A percentile compares a stretch with the other conserved stretches of the same genome.
phyloP scores from a whole-genome alignment of 2,113 vertebrate genomes.

The Parus major region DNA sequence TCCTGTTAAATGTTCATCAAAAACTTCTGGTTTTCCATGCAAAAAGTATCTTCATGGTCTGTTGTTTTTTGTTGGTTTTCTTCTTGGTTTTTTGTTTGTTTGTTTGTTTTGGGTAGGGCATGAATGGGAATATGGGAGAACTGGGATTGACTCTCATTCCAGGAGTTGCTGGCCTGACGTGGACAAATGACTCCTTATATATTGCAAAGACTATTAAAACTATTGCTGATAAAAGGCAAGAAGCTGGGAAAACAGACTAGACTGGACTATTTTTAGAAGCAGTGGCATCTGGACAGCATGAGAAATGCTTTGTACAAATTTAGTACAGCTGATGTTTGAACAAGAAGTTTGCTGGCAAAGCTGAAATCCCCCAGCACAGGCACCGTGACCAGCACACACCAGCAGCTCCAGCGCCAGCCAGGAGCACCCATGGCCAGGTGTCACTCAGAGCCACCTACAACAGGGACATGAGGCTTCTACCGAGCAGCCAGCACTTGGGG shows the following conservation, averaged over 20 bases:
- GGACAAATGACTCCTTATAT: background rate
- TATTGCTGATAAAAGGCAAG: constrained; percentile 16
- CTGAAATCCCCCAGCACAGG: background rate
- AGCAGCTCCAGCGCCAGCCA: background rate
- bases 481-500: fast-evolving
- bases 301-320: constrained; percentile 34
- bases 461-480: fast-evolving
- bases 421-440: fast-evolving
- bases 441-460: background rate
- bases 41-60: background rate
- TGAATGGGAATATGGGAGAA: background rate
- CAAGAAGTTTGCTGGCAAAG: background rate
- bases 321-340: constrained; percentile 29
- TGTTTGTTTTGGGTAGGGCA: background rate
- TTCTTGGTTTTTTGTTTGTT: background rate
- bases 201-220: background rate
- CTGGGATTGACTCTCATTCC: background rate
- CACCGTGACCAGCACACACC: background rate
- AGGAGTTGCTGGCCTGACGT: background rate
- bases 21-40: background rate
- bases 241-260: constrained; percentile 14
- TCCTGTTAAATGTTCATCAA: background rate
- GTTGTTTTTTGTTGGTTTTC: background rate
- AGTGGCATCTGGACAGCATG: constrained; percentile 52
- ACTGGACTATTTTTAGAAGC: constrained; percentile 43